Evolutionary conservation across 2,888 invertebrate genomes (phyloP), one percentile per base, ranked within the genome.

Genomic region (Mythimna lalbum): DNA sequence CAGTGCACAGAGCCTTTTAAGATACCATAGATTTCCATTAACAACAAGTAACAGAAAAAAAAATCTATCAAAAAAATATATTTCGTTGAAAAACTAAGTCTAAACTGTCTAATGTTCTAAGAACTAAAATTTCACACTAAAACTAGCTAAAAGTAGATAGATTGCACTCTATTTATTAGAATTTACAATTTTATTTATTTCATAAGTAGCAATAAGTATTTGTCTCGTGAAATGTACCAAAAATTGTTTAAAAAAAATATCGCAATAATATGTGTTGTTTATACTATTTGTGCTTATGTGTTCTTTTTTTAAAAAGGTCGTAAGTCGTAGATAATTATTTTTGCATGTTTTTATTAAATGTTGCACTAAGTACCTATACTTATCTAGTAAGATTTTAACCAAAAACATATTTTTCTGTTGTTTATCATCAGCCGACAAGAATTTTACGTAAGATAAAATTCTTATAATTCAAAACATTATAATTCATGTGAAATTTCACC

Each of bases 161-260:
- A 88, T 86, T 90, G 90, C 90, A 90, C 90, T 86, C 83, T 82
- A 86, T 86, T 86, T 87, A 88, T 80, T 89, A 85, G 82, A 81
- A 82, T 82, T 84, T 82, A 81, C 70, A 81, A 68, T 83, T 82
- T 83, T 82, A 80, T 82, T 80, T 81, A 83, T 78, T 79, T 82
- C 76, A 59, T 82, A 76, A 78, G 76, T 83, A 78, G 76, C 61
- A 49, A 57, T 84, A 82, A 79, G 75, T 73, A 82, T 72, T 61
- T 74, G 74, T 83, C 81, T 82, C 50, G 85, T 82, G 76, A 39
- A 77, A 76, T 74, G 36, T 77, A 82, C 59, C 62, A 72, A 66
- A 59, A 62, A 55, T 78, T 69, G 56, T 76, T 70, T 69, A 74
- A 76, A 77, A 77, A 72, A 50, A 61, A 70, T 60, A 76, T 69